phyloP scores from a whole-genome alignment of 2,113 vertebrate genomes.

The cat (Felis catus) region F.catus_Fca126_mat1.0 CM031422.1:9369501-9370000 shows the following conservation, averaged over 20 bases:
- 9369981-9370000: no score
- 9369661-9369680: neutral
- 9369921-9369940: neutral
- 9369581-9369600: neutral
- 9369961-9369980: no score
- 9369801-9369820: no score
- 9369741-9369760: neutral
- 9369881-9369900: neutral
- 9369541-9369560: neutral
- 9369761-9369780: neutral
- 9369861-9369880: neutral
- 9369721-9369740: neutral
- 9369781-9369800: neutral
- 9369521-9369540: neutral
- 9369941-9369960: no score
- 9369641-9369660: neutral
- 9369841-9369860: neutral
- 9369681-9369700: neutral
- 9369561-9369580: neutral
- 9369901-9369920: neutral
- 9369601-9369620: neutral
- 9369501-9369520: neutral
- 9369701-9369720: neutral
- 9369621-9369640: neutral
- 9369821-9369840: neutral